phyloP scores from a whole-genome alignment of 2,888 invertebrate genomes.

The Phengaris arion region DNA sequence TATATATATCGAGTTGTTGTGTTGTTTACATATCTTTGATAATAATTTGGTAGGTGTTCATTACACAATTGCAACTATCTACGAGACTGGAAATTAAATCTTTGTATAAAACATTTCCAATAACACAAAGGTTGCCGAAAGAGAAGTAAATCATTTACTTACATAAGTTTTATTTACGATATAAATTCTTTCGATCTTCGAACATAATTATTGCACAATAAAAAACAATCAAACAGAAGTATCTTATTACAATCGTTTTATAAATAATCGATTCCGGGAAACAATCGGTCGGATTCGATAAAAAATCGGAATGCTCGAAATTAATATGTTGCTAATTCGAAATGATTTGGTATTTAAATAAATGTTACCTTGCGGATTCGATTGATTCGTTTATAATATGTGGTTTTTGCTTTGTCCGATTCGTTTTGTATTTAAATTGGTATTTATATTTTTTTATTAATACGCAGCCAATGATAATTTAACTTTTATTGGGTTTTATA shows the following conservation, averaged over 20 bases:
- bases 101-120: neutral
- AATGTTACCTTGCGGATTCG: constrained; percentile 24
- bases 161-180: neutral
- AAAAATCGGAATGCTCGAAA: constrained; percentile 30
- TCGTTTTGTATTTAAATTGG: constrained; percentile 26
- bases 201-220: constrained; percentile 25
- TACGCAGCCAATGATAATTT: constrained; percentile 19
- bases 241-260: constrained; percentile 27
- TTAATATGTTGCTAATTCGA: constrained; percentile 32
- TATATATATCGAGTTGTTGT: too few relatives aligned
- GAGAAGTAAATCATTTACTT: constrained; percentile 1
- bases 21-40: too few relatives aligned
- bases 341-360: constrained; percentile 31
- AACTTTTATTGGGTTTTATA: constrained; percentile 15
- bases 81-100: too few relatives aligned
- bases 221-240: constrained; percentile 25
- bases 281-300: constrained; percentile 37
- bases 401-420: constrained; percentile 26
- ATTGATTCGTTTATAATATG: constrained; percentile 25
- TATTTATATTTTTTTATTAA: constrained; percentile 21
- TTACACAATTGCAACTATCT: too few relatives aligned
- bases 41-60: too few relatives aligned
- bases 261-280: constrained; percentile 41
- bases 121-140: neutral
- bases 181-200: constrained; percentile 7